A percentile compares a stretch with the other conserved stretches of the same genome.
Evolutionary conservation across 2,888 invertebrate genomes (phyloP).

Genomic region (Cecidostiba fungosa): DNA sequence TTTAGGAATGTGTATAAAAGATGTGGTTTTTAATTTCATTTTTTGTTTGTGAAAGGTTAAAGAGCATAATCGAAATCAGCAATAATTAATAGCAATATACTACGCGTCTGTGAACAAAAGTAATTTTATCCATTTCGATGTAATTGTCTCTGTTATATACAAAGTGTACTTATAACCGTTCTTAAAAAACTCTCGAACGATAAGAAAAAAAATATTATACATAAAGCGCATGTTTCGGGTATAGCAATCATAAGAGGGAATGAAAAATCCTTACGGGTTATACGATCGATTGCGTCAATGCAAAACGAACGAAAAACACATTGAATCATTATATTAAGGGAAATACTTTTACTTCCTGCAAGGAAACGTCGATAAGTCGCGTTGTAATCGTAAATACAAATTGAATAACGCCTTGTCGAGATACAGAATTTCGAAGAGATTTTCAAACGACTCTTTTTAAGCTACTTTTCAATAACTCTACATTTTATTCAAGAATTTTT

Average conservation of each 20-base stretch:
- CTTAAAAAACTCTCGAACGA: too few relatives aligned
- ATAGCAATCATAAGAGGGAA: not conserved
- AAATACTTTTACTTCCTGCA: not conserved
- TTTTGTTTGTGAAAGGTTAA: too few relatives aligned
- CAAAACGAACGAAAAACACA: not conserved
- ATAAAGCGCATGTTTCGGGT: too few relatives aligned
- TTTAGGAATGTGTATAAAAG: too few relatives aligned
- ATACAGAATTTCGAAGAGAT: not conserved
- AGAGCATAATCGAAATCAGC: not conserved
- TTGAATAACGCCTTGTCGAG: not conserved
- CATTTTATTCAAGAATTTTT: not conserved
- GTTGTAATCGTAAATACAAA: not conserved
- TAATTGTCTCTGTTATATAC: not conserved
- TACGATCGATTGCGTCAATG: not conserved
- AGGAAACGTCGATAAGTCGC: not conserved
- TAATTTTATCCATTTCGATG: not conserved
- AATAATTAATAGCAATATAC: not conserved
- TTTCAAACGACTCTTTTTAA: not conserved
- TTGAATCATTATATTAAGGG: not conserved
- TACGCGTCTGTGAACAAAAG: not conserved
- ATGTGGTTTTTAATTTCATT: too few relatives aligned
- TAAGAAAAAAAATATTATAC: too few relatives aligned
- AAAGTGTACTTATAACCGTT: not conserved
- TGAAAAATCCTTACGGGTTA: not conserved
- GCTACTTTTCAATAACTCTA: not conserved